Base-by-base conservation (phyloP, 2,888 invertebrate genomes). In the Baccha elongata region DNA sequence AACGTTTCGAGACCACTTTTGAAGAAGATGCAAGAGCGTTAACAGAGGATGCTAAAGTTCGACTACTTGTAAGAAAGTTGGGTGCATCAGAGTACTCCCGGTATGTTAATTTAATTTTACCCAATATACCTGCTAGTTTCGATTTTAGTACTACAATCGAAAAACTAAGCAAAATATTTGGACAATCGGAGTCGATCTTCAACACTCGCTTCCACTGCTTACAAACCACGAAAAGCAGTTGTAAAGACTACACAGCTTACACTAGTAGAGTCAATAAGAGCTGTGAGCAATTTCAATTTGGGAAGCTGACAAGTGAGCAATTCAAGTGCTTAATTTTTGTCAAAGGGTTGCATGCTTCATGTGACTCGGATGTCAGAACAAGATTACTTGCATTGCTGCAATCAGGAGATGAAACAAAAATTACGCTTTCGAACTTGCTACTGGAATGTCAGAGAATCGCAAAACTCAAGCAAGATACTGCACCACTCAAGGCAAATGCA, bases 251-350 rank as follows among this genome's bases (percentile, higher is more conserved):
- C 7, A 58, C 76, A 3, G 32, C 65, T 42, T 84, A 55, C 8
- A 35, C 58, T 76, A 64, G 73, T 0, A 17, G 17, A 35, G 79
- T 86, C 1, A 86, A 85, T 17, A 75, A 62, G 13, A 42, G 37
- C 0, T 85, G 81, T 44, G 84, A 85, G 60, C 17, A 83, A 19
- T 86, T 85, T 29, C 58, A 84, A 37, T 37, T 86, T 10, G 60
- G 42, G 1, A 55, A 74, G 21, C 32, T 85, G 4, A 78, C 69
- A 13, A 23, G 72, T 4, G 83, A 86, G 26, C 85, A 85, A 29
- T 85, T 85, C n/a, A 86, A 85, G 48, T 85, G 83, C 19, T 74
- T 85, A 50, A 58, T 85, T 13, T 85, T 83, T 48, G 55, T 85
- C 5, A 81, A 74, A 50, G 81, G 85, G 1, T 62, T 86, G 3